These are phyloP conservation scores for Monomorium pharaonis DNA, from an alignment of 1,140 invertebrate species.

Conservation along the genomic window DNA sequence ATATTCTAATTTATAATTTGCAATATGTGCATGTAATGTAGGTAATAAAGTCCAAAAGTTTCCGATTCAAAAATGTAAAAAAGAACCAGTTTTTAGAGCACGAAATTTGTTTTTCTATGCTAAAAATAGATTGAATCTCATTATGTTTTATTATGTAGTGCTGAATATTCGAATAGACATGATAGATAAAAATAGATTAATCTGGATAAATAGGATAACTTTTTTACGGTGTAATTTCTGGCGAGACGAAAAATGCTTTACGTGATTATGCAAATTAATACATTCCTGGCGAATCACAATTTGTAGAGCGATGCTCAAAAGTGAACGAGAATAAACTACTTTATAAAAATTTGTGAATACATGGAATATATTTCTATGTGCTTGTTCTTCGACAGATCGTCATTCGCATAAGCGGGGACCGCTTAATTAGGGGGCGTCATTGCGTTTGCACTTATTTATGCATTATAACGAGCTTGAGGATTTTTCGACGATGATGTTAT, in stretches of 20 bases:
- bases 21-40: neutral
- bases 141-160: neutral
- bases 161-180: neutral
- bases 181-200: neutral
- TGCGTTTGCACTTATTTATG: conserved; percentile 19
- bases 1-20: neutral
- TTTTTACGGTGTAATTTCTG: neutral
- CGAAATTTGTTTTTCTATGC: no score
- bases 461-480: conserved; percentile 58
- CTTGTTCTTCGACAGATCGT: conserved; percentile 20
- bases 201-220: neutral
- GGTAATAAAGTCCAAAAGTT: neutral
- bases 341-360: neutral
- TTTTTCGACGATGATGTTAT: conserved; percentile 69
- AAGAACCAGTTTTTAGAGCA: neutral
- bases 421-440: conserved; percentile 59
- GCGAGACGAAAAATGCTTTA: neutral
- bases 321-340: neutral
- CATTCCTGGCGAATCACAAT: neutral
- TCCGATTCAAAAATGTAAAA: neutral
- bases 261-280: neutral
- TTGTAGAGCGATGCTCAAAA: neutral
- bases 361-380: neutral
- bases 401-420: neutral
- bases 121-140: neutral